phyloP scores from a whole-genome alignment of 1,140 invertebrate species.

The Anthonomus grandis region DNA sequence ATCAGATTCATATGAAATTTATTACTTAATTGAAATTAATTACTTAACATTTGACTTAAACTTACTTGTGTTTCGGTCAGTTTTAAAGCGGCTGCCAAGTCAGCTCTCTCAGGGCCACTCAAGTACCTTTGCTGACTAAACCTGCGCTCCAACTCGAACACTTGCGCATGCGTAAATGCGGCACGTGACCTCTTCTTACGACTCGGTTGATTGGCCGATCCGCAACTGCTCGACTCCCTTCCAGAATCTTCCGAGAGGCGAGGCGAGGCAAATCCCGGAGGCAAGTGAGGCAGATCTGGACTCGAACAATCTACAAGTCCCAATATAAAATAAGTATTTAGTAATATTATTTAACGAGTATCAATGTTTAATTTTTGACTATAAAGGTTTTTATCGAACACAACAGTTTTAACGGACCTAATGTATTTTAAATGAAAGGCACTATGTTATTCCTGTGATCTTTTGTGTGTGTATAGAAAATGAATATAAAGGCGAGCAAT shows the following conservation, averaged over 20 bases:
- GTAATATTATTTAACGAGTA: not conserved
- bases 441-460: constrained; percentile 25
- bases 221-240: constrained; percentile 35
- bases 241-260: constrained; percentile 38
- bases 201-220: constrained; percentile 42
- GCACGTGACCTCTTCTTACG: constrained; percentile 91
- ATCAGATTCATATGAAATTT: too few species aligned
- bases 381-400: not conserved
- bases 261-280: constrained; percentile 31
- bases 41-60: not conserved
- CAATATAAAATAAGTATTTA: not conserved
- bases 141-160: constrained; percentile 88
- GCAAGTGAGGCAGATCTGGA: constrained; percentile 28
- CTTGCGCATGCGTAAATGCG: constrained; percentile 93
- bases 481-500: constrained; percentile 41
- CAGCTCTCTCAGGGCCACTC: constrained; percentile 91
- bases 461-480: constrained; percentile 31
- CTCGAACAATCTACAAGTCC: constrained; percentile 11
- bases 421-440: constrained; percentile 39
- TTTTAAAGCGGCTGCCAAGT: constrained; percentile 84
- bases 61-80: constrained; percentile 81
- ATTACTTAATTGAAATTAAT: too few species aligned
- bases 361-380: not conserved
- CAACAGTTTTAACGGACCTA: constrained; percentile 25
- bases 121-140: constrained; percentile 95